Base-by-base conservation (phyloP, 2,888 invertebrate species). In the Oxytorus armatus region DNA sequence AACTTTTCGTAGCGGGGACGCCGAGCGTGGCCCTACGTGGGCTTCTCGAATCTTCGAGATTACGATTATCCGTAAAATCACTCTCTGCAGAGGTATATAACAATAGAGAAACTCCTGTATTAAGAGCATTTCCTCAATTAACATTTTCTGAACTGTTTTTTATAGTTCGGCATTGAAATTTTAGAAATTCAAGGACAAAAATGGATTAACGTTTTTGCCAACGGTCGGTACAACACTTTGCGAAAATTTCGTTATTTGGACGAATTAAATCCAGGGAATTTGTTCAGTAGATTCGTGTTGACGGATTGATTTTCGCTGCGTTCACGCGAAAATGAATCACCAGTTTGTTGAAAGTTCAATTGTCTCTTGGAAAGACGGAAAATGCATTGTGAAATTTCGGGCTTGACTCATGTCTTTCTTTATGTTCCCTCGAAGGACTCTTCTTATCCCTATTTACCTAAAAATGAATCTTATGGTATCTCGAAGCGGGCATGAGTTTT, bases 1-100 rank as follows among this genome's bases (percentile, higher is more conserved):
- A 47, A 75, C 21, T 78, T 82, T 83, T 42, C n/a, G 23, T 11
- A 14, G 73, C 18, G 23, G 16, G 10, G 69, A 59, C 70, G 70
- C 63, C 49, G n/a, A 33, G 73, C 65, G 53, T 29, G 29, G 29
- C 2, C 29, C 3, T 29, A 3, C 29, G 29, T 2, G 29, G 3
- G 29, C 2, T 29, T 29, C 29, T 2, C 29, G 5, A 5, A 29
- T 29, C 5, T 5, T 29, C 29, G 29, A 29, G 29, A 29, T 2
- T n/a, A n/a, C n/a, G n/a, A n/a, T n/a, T n/a, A n/a, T n/a, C n/a
- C n/a, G n/a, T n/a, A n/a, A n/a, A n/a, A n/a, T n/a, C n/a, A n/a
- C n/a, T n/a, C n/a, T n/a, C n/a, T n/a, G n/a, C n/a, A n/a, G n/a
- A n/a, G n/a, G n/a, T n/a, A n/a, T n/a, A n/a, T n/a, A n/a, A n/a